A percentile compares a stretch with the other conserved stretches of the same genome.
Conservation (phyloP, 1,140 invertebrate species). For the Ylistrum balloti region DNA sequence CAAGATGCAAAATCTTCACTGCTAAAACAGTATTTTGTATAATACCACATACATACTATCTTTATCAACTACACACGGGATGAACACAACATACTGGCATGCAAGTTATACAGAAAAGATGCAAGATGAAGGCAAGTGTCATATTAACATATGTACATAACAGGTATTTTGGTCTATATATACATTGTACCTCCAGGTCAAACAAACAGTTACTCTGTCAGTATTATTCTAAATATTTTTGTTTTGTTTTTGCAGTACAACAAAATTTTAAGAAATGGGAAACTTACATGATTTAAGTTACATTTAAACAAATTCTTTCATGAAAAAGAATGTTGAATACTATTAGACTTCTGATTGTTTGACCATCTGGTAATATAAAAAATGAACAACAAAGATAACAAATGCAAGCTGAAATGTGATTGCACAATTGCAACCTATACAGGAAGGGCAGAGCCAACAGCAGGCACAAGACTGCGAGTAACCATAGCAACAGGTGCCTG, state of each 20-base stretch:
- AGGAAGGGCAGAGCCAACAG: slow-evolving; percentile 1
- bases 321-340: too few relatives aligned
- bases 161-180: not conserved
- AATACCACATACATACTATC: not conserved
- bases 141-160: slow-evolving; percentile 3
- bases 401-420: slow-evolving; percentile 34
- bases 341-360: not conserved
- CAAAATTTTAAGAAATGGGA: too few relatives aligned
- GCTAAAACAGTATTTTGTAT: not conserved
- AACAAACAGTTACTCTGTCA: not conserved
- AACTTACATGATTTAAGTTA: too few relatives aligned
- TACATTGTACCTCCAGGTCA: not conserved
- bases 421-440: not conserved
- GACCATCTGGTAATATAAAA: not conserved
- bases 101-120: not conserved
- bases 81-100: too few relatives aligned
- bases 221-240: too few relatives aligned
- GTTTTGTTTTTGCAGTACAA: too few relatives aligned
- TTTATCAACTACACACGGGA: too few relatives aligned
- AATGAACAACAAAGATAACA: not conserved
- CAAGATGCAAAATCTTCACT: not conserved
- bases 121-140: not conserved
- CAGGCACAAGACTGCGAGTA: not conserved
- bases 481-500: slow-evolving; percentile 37
- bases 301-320: too few relatives aligned